Evolutionary conservation across 2,888 invertebrate genomes (phyloP).

Genomic region (Chrysomela aeneicollis): DNA sequence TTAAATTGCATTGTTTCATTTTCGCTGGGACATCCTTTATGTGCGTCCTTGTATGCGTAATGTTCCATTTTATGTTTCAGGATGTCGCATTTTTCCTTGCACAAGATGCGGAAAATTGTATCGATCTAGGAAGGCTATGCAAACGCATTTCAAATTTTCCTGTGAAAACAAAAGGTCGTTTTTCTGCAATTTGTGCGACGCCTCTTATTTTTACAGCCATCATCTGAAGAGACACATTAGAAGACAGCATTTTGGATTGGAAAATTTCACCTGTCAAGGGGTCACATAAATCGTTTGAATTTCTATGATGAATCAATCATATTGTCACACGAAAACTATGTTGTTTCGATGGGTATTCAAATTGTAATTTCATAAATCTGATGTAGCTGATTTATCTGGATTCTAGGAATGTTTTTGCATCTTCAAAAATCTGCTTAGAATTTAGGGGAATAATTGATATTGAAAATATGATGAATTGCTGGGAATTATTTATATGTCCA

Average conservation of each 20-base stretch:
- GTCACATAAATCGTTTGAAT: background rate
- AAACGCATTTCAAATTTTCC: constrained; percentile 48
- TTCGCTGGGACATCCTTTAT: too few species aligned
- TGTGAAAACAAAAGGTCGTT: constrained; percentile 50
- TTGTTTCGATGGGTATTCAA: background rate
- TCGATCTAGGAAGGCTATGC: constrained; percentile 50
- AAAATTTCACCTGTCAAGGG: background rate
- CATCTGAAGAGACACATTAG: constrained; percentile 48
- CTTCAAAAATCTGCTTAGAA: too few species aligned
- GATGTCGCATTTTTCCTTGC: constrained; percentile 38
- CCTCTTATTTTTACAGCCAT: constrained; percentile 51
- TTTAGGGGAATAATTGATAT: too few species aligned
- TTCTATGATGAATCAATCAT: background rate
- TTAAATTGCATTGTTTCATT: too few species aligned
- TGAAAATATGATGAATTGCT: too few species aligned
- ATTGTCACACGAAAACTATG: background rate
- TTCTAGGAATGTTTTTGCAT: too few species aligned
- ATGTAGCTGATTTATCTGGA: too few species aligned
- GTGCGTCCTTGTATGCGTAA: background rate
- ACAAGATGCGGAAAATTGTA: constrained; percentile 49
- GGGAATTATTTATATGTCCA: too few species aligned
- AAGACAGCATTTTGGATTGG: constrained; percentile 27
- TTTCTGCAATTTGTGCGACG: constrained; percentile 48
- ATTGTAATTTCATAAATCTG: too few species aligned
- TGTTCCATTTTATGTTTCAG: constrained; percentile 21